phyloP scores from a whole-genome alignment of 37 sponge, comb jelly and placozoan genomes.

The Spongia lamella region DNA sequence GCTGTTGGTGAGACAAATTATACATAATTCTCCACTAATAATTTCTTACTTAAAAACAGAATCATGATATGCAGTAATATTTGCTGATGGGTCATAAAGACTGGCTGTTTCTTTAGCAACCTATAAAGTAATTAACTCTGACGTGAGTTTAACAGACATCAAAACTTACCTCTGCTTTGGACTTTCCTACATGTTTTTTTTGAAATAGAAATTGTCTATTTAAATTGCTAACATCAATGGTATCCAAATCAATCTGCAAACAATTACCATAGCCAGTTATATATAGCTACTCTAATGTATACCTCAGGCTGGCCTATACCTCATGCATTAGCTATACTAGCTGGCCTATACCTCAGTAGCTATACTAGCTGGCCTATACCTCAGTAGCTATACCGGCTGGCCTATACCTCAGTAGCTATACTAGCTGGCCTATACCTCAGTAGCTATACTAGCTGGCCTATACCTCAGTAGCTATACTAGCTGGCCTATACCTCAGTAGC shows the following conservation, averaged over 20 bases:
- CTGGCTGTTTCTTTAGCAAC: slow-evolving; percentile 90
- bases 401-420: too few species aligned
- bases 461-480: too few species aligned
- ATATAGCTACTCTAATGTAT: too few species aligned
- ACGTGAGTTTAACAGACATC: not conserved
- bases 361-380: too few species aligned
- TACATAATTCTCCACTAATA: not conserved
- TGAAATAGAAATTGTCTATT: slow-evolving; percentile 98
- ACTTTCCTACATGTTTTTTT: slow-evolving; percentile 92
- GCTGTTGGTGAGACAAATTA: slow-evolving; percentile 26
- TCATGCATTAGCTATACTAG: too few species aligned
- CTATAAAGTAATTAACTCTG: not conserved
- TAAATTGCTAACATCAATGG: slow-evolving; percentile 98
- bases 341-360: not conserved
- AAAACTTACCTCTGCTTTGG: slow-evolving; percentile 78
- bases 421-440: too few species aligned
- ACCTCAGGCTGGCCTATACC: too few species aligned
- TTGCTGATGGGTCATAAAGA: slow-evolving; percentile 78
- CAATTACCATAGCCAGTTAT: slow-evolving; percentile 1
- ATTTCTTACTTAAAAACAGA: slow-evolving; percentile 68
- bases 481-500: too few species aligned
- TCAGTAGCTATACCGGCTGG: too few species aligned
- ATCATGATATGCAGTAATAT: slow-evolving; percentile 87
- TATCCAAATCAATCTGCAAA: slow-evolving; percentile 92
- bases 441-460: too few species aligned